These are phyloP conservation scores for Dinoponera quadriceps DNA, from an alignment of 1,140 invertebrate species.

Conservation along the genomic window DNA sequence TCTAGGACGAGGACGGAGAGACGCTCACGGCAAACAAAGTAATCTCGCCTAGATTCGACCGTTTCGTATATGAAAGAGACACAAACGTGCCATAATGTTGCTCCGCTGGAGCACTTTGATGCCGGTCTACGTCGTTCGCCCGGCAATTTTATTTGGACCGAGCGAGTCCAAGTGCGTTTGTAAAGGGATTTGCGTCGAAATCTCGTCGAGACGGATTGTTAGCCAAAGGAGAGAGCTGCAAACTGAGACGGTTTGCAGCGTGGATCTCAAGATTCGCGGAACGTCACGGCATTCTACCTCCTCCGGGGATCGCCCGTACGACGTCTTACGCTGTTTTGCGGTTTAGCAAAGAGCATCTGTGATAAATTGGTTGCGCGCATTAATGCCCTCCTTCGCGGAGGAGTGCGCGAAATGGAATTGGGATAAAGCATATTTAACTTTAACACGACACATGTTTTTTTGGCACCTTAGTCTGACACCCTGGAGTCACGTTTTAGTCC, in stretches of 20 bases:
- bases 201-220: slow-evolving; percentile 40
- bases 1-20: slow-evolving; percentile 24
- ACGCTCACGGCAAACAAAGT: slow-evolving; percentile 67
- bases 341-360: slow-evolving; percentile 20
- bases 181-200: slow-evolving; percentile 55
- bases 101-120: slow-evolving; percentile 31
- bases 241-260: slow-evolving; percentile 6
- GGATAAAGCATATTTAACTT: no score
- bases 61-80: slow-evolving; percentile 55
- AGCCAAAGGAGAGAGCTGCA: slow-evolving; percentile 3
- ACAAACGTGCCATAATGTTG: slow-evolving; percentile 56
- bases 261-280: slow-evolving; percentile 20
- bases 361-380: background rate
- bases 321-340: background rate
- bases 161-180: slow-evolving; percentile 49
- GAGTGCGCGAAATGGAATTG: background rate
- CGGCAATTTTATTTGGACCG: slow-evolving; percentile 59
- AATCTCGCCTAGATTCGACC: slow-evolving; percentile 63
- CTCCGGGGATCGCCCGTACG: background rate
- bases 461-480: no score
- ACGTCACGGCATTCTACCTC: background rate
- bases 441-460: no score
- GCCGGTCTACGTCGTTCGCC: slow-evolving; percentile 49
- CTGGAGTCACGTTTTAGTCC: no score
- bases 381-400: background rate